Base-by-base conservation (phyloP, 2,888 invertebrate species). In the Syritta pipiens region DNA sequence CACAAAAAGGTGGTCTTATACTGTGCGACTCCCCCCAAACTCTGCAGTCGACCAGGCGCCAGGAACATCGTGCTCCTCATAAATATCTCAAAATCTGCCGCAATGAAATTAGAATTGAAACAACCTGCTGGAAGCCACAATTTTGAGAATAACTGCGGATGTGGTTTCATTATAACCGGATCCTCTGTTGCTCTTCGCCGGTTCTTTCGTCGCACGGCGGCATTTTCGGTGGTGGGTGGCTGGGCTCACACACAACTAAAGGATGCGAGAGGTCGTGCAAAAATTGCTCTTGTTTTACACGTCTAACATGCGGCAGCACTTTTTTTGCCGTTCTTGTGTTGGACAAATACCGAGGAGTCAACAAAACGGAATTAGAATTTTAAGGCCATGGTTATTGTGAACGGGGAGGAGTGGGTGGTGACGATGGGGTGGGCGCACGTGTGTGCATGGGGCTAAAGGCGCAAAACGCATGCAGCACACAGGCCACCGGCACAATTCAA, bases 81-180 rank as follows among this genome's bases (percentile, higher is more conserved):
- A 79, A 79, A 74, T 79, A 79, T 74, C 67, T 74, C 74, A 74
- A 79, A 74, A 79, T 79, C 79, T 79, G 74, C 79, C 79, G 74
- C 79, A 79, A 79, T 79, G 79, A 79, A 79, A 79, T 79, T 79
- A 79, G 79, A 79, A 79, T 79, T 74, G 79, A 79, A 79, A 74
- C 79, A 79, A 79, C 79, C 74, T 79, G 79, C 67, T 79, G 74
- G 72, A 74, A 74, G 67, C 79, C 74, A 79, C 79, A 79, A 74
- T 74, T 79, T 79, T 67, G 44, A 79, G 79, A 79, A 74, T 79
- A 74, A 79, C 79, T 79, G 74, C 79, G 79, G 79, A 67, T 79
- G 79, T 46, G 79, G 74, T 79, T 79, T 79, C 79, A 79, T 79
- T 79, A 79, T 48, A 79, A 60, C 65, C 53, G 51, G 51, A 17